These are phyloP conservation scores for Dicrostonyx torquatus DNA, from an alignment of 2,797 vertebrate genomes.

Conservation along the genomic window DNA sequence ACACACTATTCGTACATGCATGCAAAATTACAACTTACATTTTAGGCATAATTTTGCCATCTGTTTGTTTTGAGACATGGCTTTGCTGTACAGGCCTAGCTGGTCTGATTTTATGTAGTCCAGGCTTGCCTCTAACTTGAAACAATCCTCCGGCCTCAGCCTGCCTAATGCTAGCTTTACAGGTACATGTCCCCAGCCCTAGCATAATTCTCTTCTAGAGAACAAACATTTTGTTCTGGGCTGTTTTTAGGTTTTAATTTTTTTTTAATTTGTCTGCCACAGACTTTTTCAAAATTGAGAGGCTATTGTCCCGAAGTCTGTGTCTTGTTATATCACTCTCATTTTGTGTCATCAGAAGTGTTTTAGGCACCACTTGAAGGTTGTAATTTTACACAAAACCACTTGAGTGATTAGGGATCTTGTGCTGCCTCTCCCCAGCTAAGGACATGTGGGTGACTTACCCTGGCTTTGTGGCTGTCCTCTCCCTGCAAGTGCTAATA, in stretches of 20 bases:
- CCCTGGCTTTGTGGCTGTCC: background rate
- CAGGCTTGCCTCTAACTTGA: background rate
- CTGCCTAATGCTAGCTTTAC: background rate
- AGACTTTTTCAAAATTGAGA: background rate
- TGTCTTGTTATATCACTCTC: background rate
- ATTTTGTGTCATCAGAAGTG: conserved; percentile 1
- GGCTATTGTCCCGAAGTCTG: background rate
- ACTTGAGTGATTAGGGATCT: background rate
- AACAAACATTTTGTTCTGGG: background rate
- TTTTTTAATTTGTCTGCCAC: background rate
- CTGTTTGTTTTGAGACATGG: background rate
- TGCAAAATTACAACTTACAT: background rate
- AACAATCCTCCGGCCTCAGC: background rate
- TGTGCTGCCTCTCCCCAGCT: background rate
- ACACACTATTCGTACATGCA: background rate
- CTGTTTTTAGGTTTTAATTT: background rate
- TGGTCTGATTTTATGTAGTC: background rate
- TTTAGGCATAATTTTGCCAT: background rate
- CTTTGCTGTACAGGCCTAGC: background rate
- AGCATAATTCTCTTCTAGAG: background rate
- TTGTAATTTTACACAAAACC: background rate
- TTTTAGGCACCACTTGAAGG: conserved; percentile 11
- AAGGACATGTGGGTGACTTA: background rate
- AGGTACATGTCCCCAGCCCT: background rate
- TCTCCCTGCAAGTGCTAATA: background rate